Conservation (phyloP, 1,140 invertebrate species). For the Pararge aegeria region DNA sequence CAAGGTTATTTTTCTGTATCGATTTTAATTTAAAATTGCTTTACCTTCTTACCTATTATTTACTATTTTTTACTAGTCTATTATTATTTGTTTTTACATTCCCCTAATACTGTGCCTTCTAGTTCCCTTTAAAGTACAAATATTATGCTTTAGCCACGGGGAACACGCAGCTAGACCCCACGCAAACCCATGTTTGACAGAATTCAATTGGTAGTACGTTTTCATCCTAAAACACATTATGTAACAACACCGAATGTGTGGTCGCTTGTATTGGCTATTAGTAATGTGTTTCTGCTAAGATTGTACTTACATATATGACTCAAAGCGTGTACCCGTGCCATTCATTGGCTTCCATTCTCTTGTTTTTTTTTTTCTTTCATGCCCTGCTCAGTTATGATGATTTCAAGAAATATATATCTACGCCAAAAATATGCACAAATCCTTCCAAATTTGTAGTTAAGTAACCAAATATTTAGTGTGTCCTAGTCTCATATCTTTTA, state of each 20-base stretch:
- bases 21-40: background rate
- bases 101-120: slow-evolving; percentile 74
- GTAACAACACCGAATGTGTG: too few relatives aligned
- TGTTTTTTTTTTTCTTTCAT: slow-evolving; percentile 22
- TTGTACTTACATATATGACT: too few relatives aligned
- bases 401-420: slow-evolving; percentile 26
- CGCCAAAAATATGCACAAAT: slow-evolving; percentile 31
- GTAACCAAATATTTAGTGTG: slow-evolving; percentile 41
- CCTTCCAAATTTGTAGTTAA: slow-evolving; percentile 30
- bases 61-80: background rate
- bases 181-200: too few relatives aligned
- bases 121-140: slow-evolving; percentile 63
- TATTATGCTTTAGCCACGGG: background rate
- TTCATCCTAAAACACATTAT: too few relatives aligned
- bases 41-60: background rate
- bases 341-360: slow-evolving; percentile 24
- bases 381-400: slow-evolving; percentile 21
- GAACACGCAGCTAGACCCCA: too few relatives aligned
- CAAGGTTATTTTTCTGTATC: background rate
- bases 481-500: slow-evolving; percentile 48
- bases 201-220: too few relatives aligned
- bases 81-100: slow-evolving; percentile 41
- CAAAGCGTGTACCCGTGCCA: background rate
- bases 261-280: too few relatives aligned
- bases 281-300: too few relatives aligned